Conservation (phyloP, 2,797 vertebrate species). For the Argentina silus region DNA sequence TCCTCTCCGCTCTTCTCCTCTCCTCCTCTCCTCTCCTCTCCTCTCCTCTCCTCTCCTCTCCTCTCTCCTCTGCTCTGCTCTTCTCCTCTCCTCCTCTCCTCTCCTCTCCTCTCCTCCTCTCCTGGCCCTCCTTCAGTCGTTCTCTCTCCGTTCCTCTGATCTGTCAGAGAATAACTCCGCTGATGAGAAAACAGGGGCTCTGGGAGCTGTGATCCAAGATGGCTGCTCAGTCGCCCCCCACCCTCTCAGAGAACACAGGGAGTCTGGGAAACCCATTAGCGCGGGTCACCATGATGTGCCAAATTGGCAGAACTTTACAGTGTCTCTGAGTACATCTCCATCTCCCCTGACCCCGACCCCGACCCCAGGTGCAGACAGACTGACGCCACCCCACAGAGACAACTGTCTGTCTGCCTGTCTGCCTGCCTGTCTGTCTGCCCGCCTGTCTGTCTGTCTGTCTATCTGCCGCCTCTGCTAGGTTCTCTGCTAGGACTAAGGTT, state of each 20-base stretch:
- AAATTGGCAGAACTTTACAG: conserved; percentile 36
- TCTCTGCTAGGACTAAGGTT: too few relatives aligned
- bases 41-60: too few relatives aligned
- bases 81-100: too few relatives aligned
- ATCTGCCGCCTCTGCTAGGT: too few relatives aligned
- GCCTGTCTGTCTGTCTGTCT: background rate
- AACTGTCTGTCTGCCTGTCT: background rate
- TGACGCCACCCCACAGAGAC: too few relatives aligned
- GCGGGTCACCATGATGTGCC: conserved; percentile 46
- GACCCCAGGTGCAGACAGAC: conserved; percentile 28
- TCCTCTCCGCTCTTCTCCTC: too few relatives aligned
- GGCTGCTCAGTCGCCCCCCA: background rate
- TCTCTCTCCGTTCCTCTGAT: conserved; percentile 42
- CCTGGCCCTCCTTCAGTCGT: conserved; percentile 59
- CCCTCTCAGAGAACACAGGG: background rate
- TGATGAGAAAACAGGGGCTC: conserved; percentile 57
- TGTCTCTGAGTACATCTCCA: conserved; percentile 50
- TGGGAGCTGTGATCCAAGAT: background rate
- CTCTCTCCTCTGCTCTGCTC: too few relatives aligned
- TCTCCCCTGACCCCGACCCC: conserved; percentile 16
- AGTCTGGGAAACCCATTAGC: conserved; percentile 61
- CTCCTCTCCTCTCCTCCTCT: too few relatives aligned
- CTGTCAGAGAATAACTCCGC: conserved; percentile 34
- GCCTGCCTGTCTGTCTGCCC: conserved; percentile 36
- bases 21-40: too few relatives aligned